These are phyloP conservation scores for Plecturocebus donacophilus DNA, from an alignment of 2,113 vertebrate genomes.

Conservation along the genomic window DNA sequence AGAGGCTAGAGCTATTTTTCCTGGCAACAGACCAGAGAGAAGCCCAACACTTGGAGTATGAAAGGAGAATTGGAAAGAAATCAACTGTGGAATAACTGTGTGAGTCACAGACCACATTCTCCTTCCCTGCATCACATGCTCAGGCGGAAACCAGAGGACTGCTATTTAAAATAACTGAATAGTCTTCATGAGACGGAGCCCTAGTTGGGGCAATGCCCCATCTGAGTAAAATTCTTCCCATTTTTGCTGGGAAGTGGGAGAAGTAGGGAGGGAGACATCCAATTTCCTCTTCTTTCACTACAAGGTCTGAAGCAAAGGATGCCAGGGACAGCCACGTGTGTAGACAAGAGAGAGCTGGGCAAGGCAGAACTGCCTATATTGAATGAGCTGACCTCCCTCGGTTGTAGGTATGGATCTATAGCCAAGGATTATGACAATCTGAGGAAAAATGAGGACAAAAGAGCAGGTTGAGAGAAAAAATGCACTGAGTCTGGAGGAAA, in stretches of 20 bases:
- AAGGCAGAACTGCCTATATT: background rate
- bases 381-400: background rate
- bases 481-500: background rate
- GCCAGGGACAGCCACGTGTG: background rate
- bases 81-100: constrained; percentile 45
- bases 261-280: fast-evolving
- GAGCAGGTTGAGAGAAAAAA: background rate
- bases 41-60: background rate
- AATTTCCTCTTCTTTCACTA: background rate
- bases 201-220: background rate
- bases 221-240: background rate
- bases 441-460: background rate
- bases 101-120: constrained; percentile 54
- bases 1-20: constrained; percentile 56
- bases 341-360: background rate
- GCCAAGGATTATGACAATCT: background rate
- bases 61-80: constrained; percentile 53
- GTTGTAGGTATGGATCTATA: background rate
- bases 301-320: background rate
- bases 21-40: constrained; percentile 61
- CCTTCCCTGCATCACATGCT: constrained; percentile 39
- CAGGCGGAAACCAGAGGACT: constrained; percentile 19
- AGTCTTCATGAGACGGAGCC: background rate
- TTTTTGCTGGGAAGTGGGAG: background rate
- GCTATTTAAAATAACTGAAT: background rate